A percentile compares a stretch with the other conserved stretches of the same genome.
Evolutionary conservation across 92 coral and sea anemone genomes (phyloP).

Genomic region (Epizoanthus illoricatus): DNA sequence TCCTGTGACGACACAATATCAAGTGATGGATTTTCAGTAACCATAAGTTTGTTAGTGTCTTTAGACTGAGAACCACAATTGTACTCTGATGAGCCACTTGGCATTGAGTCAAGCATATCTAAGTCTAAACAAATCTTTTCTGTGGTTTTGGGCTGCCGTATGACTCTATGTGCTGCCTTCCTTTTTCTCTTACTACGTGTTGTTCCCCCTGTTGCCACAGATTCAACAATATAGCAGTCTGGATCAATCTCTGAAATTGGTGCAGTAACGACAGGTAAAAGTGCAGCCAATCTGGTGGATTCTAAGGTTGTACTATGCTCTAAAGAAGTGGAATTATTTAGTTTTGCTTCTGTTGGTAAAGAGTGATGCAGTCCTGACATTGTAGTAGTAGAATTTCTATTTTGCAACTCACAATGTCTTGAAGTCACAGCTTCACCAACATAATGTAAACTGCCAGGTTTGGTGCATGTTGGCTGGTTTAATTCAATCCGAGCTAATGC

Average conservation of each 20-base stretch:
- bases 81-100: background rate
- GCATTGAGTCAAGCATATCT: background rate
- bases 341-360: too few relatives aligned
- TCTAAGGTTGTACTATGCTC: background rate
- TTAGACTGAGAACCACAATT: background rate
- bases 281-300: background rate
- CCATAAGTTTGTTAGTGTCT: background rate
- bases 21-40: background rate
- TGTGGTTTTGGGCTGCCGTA: too few relatives aligned
- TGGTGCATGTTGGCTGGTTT: conserved; percentile 1
- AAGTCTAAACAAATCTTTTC: background rate
- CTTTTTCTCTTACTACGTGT: background rate
- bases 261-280: background rate
- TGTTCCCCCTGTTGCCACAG: background rate
- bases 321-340: background rate
- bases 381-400: too few relatives aligned
- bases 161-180: background rate
- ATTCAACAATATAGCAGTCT: conserved; percentile 1
- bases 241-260: background rate
- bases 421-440: too few relatives aligned
- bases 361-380: too few relatives aligned
- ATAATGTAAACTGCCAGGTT: too few relatives aligned
- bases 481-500: background rate
- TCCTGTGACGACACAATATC: background rate
- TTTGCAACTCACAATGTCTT: too few relatives aligned